Evolutionary conservation across 2,113 vertebrate species (phyloP), one percentile per base, ranked within the genome.

Genomic region (Otus sunia): DNA sequence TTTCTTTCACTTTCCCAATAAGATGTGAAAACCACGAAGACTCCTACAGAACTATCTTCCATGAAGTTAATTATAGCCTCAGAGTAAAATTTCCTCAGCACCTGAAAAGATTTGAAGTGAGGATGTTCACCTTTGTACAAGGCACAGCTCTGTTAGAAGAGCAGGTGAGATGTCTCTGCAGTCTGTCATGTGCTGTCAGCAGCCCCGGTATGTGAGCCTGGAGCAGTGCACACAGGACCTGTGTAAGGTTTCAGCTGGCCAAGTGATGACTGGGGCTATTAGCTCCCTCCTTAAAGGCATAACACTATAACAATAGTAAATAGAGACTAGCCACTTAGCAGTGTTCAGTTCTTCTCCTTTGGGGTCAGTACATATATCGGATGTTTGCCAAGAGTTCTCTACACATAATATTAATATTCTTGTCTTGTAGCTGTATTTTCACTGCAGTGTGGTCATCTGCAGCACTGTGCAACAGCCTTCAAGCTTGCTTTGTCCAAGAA

Each of bases 101-200:
- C 23, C 11, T 98, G 27, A 98, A 97, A 91, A 96, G 97, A 77
- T 98, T 98, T 95, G 97, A 98, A 98, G 96, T 97, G 79, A 97
- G 63, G 58, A 96, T 97, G 89, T 97, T 98, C 59, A 75, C 91
- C 12, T 98, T 98, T 67, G 45, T 95, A 56, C 84, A 86, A 49
- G 90, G 71, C 41, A 62, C 59, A 23, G 62, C 72, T 34, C 39
- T 64, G 9, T 56, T 88, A 17, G 59, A 94, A 34, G 95, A 95
- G 91, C 86, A 96, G 91, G 97, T 97, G 84, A 94, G 81, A 27
- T 8, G 8, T 43, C 15, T 82, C 19, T 5, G 1, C 22, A 9
- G 10, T 30, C 9, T 60, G 10, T 21, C 6, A 2, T 1, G 6
- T 34, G 20, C 15, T 73, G 25, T 26, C 2, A 3, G 23, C 29